Percentiles rank a stretch among this genome's conserved stretches.
These are phyloP conservation scores for Sigmodon hispidus DNA, from an alignment of 2,113 vertebrate genomes.

Conservation along the genomic window DNA sequence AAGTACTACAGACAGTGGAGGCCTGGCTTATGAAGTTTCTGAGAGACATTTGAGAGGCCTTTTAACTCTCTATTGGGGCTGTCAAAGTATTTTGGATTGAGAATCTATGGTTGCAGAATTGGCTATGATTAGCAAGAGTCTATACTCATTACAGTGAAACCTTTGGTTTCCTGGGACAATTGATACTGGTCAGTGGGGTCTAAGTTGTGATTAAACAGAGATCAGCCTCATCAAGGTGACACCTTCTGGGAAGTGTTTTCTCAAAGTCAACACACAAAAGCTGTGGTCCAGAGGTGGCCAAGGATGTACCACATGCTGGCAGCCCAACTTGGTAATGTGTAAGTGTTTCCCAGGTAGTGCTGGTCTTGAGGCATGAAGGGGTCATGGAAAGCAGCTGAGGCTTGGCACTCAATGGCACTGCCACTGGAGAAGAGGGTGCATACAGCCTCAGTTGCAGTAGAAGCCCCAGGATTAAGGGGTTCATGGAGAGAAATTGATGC, in stretches of 20 bases:
- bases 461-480: neutral
- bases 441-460: neutral
- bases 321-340: neutral
- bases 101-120: neutral
- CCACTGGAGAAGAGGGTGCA: neutral
- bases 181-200: neutral
- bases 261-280: too few relatives aligned
- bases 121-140: neutral
- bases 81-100: neutral
- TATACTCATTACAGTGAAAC: neutral
- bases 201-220: neutral
- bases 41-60: neutral
- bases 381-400: neutral
- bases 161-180: neutral
- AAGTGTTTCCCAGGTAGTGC: neutral
- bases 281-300: neutral
- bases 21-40: neutral
- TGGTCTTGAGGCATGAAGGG: neutral
- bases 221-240: neutral
- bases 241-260: neutral
- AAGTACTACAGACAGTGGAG: neutral
- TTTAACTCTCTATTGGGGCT: neutral
- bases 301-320: neutral
- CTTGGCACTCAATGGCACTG: neutral
- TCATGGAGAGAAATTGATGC: neutral